phyloP scores from a whole-genome alignment of 1,140 invertebrate genomes.

The Ceratitis capitata region DNA sequence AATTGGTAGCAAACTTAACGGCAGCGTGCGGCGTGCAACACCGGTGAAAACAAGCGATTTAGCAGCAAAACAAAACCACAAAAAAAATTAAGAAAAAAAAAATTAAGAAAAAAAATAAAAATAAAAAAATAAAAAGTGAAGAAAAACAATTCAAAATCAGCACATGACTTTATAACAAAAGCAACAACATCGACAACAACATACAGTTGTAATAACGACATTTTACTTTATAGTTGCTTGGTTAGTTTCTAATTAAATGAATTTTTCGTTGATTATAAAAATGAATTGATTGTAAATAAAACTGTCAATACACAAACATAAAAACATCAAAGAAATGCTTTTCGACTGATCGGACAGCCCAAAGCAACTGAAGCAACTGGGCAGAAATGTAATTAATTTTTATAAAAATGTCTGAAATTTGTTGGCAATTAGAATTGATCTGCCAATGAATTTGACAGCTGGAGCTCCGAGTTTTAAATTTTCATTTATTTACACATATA shows the following conservation, averaged over 20 bases:
- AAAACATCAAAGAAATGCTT: neutral
- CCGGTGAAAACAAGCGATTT: no score
- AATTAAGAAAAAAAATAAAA: neutral
- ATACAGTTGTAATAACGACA: neutral
- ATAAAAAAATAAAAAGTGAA: neutral
- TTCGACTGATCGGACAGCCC: neutral
- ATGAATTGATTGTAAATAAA: neutral
- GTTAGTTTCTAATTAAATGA: neutral
- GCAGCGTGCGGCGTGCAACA: no score
- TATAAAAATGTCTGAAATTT: neutral
- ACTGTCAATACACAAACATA: neutral
- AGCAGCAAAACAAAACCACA: neutral
- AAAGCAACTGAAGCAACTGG: no score
- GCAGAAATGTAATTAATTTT: no score
- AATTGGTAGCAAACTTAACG: slow-evolving; percentile 8
- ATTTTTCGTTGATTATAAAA: neutral
- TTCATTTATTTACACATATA: no score
- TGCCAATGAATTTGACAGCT: neutral
- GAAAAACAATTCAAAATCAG: no score
- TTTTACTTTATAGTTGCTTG: neutral
- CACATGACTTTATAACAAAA: neutral
- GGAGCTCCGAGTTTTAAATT: neutral
- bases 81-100: neutral
- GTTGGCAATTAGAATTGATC: neutral
- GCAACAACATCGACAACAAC: neutral